Evolutionary conservation across 2,797 vertebrate species (phyloP).

Genomic region (Alectoris magna): DNA sequence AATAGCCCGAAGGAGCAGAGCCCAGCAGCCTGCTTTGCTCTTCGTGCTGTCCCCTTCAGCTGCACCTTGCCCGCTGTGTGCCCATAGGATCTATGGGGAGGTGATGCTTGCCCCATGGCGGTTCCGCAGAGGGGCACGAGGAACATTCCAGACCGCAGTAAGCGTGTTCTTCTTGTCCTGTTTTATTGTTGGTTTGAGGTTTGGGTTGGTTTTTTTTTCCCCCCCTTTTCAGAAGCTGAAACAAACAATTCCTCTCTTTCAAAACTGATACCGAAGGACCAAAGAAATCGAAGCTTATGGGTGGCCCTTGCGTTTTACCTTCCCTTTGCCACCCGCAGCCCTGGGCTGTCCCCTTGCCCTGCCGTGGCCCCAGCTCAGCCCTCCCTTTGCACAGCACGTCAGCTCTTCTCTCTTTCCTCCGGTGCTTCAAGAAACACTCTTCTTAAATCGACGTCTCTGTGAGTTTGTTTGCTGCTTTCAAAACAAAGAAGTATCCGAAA

Average conservation of each 20-base stretch:
- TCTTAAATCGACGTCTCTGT: conserved; percentile 57
- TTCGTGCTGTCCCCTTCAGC: neutral
- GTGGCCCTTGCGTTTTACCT: conserved; percentile 15
- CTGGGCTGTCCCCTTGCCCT: neutral
- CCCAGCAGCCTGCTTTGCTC: conserved; percentile 17
- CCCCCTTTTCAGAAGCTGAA: conserved; percentile 15
- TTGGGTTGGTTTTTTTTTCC: neutral
- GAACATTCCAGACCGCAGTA: conserved; percentile 49
- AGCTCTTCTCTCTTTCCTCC: conserved; percentile 47
- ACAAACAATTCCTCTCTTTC: conserved; percentile 57
- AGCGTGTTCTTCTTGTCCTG: neutral
- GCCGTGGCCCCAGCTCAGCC: neutral
- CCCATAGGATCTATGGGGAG: neutral
- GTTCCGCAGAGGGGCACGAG: neutral
- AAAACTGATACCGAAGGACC: conserved; percentile 66
- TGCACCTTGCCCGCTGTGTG: neutral
- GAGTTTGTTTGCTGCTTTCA: conserved; percentile 60
- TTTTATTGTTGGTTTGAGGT: no score
- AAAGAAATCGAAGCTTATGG: conserved; percentile 57
- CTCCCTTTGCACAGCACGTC: conserved; percentile 31
- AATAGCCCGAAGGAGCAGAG: conserved; percentile 65
- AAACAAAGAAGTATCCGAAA: conserved; percentile 30
- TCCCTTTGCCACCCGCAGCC: neutral
- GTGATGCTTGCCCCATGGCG: neutral
- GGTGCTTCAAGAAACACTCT: conserved; percentile 54